A percentile compares a stretch with the other conserved stretches of the same genome.
phyloP scores from a whole-genome alignment of 2,888 invertebrate species.

The Cryptops parisi region DNA sequence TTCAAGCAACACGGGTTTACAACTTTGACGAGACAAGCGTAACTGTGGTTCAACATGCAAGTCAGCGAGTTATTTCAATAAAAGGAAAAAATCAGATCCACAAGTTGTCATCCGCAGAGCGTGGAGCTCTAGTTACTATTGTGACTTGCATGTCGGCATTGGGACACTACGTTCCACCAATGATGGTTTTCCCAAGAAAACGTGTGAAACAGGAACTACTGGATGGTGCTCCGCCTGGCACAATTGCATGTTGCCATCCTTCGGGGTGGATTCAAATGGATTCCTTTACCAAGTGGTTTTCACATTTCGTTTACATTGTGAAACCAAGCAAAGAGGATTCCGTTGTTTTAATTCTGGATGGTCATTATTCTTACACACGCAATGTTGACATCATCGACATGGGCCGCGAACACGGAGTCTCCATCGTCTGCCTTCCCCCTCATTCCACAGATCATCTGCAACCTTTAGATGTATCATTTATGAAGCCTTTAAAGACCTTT shows the following conservation, averaged over 20 bases:
- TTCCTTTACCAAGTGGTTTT: slow-evolving; percentile 23
- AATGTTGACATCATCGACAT: slow-evolving; percentile 25
- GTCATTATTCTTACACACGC: slow-evolving; percentile 26
- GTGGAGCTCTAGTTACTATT: neutral
- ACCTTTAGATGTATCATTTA: neutral
- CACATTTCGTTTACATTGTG: slow-evolving; percentile 28
- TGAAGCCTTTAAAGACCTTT: too few relatives aligned
- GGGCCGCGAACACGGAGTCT: slow-evolving; percentile 25
- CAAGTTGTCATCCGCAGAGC: neutral
- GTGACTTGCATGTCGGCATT: too few relatives aligned
- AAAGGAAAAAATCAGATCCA: neutral
- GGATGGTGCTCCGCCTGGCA: slow-evolving; percentile 25
- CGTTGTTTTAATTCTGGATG: slow-evolving; percentile 28
- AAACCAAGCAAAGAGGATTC: slow-evolving; percentile 23
- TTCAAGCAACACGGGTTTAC: neutral
- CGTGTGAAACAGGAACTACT: slow-evolving; percentile 25
- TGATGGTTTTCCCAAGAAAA: slow-evolving; percentile 23
- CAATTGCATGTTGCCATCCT: slow-evolving; percentile 24
- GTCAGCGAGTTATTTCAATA: neutral
- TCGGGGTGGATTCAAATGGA: slow-evolving; percentile 24
- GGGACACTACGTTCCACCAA: too few relatives aligned
- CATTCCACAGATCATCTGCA: slow-evolving; percentile 27
- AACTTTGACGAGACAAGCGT: neutral
- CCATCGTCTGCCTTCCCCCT: slow-evolving; percentile 28
- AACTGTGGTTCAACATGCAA: neutral